These are phyloP conservation scores for Apotomis capreana DNA, from an alignment of 2,888 invertebrate genomes.

Conservation along the genomic window DNA sequence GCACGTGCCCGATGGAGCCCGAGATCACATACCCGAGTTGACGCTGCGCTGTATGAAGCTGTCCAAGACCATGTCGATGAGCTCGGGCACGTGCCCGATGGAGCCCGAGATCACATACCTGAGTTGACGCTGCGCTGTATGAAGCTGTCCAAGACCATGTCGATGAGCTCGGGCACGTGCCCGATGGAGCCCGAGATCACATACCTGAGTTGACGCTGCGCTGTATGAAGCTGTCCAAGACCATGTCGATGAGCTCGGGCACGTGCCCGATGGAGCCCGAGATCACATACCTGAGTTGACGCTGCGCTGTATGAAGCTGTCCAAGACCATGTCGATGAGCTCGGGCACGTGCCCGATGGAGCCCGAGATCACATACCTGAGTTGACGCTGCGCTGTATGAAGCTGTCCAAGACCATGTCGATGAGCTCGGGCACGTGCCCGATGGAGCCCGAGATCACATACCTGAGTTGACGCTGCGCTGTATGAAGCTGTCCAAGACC, in stretches of 20 bases:
- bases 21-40: slow-evolving; percentile 96
- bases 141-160: slow-evolving; percentile 98
- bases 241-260: slow-evolving; percentile 97
- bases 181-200: slow-evolving; percentile 99
- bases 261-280: slow-evolving; percentile 98
- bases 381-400: slow-evolving; percentile 94
- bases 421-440: slow-evolving; percentile 97
- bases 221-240: slow-evolving; percentile 97
- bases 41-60: slow-evolving; percentile 97
- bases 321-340: slow-evolving; percentile 97
- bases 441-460: slow-evolving; percentile 99
- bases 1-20: slow-evolving; percentile 97
- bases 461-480: slow-evolving; percentile 93
- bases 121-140: slow-evolving; percentile 94
- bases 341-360: slow-evolving; percentile 97
- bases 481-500: slow-evolving; percentile 98
- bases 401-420: slow-evolving; percentile 98
- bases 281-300: slow-evolving; percentile 95
- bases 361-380: slow-evolving; percentile 99
- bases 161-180: slow-evolving; percentile 96
- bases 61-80: slow-evolving; percentile 98
- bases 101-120: slow-evolving; percentile 99
- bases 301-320: slow-evolving; percentile 96
- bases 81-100: slow-evolving; percentile 96
- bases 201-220: slow-evolving; percentile 93